Evolutionary conservation across 92 coral and sea anemone species (phyloP).

Genomic region (Porites lobata): DNA sequence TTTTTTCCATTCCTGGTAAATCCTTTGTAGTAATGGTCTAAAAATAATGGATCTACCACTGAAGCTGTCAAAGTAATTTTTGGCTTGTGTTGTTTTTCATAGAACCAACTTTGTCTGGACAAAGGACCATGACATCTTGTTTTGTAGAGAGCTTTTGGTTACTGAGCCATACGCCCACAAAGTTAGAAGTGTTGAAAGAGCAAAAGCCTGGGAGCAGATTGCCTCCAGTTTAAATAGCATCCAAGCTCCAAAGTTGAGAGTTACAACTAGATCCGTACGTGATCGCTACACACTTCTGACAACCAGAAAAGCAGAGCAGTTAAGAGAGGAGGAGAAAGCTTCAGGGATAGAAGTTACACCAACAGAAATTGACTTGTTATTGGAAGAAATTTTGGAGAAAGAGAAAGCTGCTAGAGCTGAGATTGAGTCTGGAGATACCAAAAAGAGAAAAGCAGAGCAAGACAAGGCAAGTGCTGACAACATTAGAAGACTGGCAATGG

Average conservation of each 20-base stretch:
- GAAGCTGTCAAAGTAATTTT: conserved; percentile 31
- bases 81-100: conserved; percentile 23
- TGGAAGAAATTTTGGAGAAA: conserved; percentile 60
- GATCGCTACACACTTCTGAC: conserved; percentile 44
- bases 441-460: conserved; percentile 27
- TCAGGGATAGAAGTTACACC: conserved; percentile 52
- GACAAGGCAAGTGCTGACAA: conserved; percentile 40
- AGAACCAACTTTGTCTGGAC: conserved; percentile 36
- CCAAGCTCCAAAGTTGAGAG: conserved; percentile 36
- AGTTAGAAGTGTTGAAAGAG: conserved; percentile 34
- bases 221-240: conserved; percentile 29
- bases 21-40: neutral
- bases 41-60: conserved; percentile 23
- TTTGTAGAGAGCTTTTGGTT: neutral
- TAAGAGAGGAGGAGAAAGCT: conserved; percentile 25
- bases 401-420: conserved; percentile 37
- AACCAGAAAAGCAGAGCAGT: conserved; percentile 25
- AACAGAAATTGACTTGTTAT: conserved; percentile 46
- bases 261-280: conserved; percentile 49
- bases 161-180: neutral
- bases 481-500: conserved; percentile 61
- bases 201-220: conserved; percentile 35
- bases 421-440: conserved; percentile 26
- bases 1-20: too few species aligned
- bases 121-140: neutral